These are phyloP conservation scores for Abramis brama DNA, from an alignment of 2,113 vertebrate genomes.

Conservation along the genomic window DNA sequence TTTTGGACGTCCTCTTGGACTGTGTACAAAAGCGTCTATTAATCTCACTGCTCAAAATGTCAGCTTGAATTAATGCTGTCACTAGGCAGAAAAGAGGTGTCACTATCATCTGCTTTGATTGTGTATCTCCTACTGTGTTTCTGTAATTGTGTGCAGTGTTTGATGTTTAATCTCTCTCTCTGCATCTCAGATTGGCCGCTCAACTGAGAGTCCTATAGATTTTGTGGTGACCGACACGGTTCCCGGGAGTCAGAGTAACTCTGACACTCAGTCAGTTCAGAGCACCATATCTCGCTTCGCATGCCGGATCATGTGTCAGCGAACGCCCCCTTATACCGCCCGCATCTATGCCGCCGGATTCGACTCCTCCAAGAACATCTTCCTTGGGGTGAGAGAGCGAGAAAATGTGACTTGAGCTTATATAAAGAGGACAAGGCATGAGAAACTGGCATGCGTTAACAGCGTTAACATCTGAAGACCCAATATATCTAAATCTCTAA, in stretches of 20 bases:
- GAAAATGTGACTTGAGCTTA: not conserved
- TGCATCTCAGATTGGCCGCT: constrained; percentile 89
- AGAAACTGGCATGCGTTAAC: not conserved
- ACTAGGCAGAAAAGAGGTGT: constrained; percentile 5
- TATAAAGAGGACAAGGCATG: not conserved
- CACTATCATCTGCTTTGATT: not conserved
- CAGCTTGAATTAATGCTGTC: not conserved
- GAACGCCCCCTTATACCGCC: constrained; percentile 92
- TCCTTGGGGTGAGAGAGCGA: constrained; percentile 87
- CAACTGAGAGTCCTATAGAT: constrained; percentile 97
- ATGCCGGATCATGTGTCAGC: constrained; percentile 97
- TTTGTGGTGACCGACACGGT: constrained; percentile 98
- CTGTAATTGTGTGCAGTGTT: not conserved
- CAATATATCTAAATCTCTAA: not conserved
- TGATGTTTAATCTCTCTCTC: not conserved
- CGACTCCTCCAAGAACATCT: constrained; percentile 99
- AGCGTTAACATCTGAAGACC: not conserved
- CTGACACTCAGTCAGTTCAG: constrained; percentile 94
- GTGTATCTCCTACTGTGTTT: not conserved
- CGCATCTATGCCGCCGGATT: constrained; percentile 97
- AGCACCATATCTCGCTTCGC: constrained; percentile 99
- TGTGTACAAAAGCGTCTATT: not conserved
- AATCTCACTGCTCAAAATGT: constrained; percentile 11
- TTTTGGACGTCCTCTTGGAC: not conserved
- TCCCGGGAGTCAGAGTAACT: constrained; percentile 92